Base-by-base conservation (phyloP, 2,113 vertebrate species). In the Hyaena hyaena region DNA sequence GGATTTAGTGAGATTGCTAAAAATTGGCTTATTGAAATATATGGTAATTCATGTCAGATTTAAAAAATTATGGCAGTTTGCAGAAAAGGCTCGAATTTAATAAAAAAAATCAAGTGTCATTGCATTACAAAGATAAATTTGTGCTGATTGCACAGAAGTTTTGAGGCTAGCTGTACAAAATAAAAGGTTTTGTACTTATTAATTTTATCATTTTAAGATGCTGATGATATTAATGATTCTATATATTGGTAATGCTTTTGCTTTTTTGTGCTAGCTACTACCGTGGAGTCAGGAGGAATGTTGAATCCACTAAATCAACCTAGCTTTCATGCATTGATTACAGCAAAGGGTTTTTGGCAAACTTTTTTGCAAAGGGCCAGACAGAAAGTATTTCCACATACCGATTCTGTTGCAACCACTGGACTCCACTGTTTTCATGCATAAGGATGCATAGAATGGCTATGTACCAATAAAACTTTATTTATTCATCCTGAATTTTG, bases 401-500 rank as follows among this genome's bases (percentile, higher is more conserved):
- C 23, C 14, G 31, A 35, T n/a, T 79, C 39, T 35, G 24, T 65
- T 83, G 48, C 31, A 92, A 3, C 7, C 12, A 19, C 10, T 50
- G 17, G n/a, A 8, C 6, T 74, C n/a, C 77, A 19, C 31, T 88
- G n/a, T 50, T 74, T 93, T 74, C 21, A 6, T 79, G 14, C 19
- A 12, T 55, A 79, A 85, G 24, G 58, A 93, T 39, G 74, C 24
- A 31, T 12, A 85, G 39, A 58, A 17, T 63, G 23, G 16, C 26
- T 63, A 1, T 55, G 7, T 88, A 71, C 58, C 23, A 43, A 81
- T 79, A 68, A 91, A 96, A 39, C 73, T 96, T 85, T 85, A 97
- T 81, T 76, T 95, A 74, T 79, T 50, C 61, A 48, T 24, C 39
- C 3, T 14, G 45, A 58, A 66, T 77, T 96, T 91, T 73, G 48